Conservation (phyloP, 2,113 vertebrate species). For the Rhinoderma darwinii region DNA sequence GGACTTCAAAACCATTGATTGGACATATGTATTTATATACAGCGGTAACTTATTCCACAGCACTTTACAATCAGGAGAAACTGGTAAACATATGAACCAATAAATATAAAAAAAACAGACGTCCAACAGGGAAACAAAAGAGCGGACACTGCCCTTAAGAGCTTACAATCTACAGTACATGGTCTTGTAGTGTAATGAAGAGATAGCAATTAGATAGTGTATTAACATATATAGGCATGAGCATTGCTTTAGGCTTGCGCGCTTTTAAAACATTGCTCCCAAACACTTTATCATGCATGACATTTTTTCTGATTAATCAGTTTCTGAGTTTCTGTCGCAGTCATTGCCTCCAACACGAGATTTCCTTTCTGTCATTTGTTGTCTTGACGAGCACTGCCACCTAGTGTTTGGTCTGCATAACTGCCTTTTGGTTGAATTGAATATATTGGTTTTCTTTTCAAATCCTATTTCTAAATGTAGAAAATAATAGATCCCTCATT, state of each 20-base stretch:
- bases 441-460: neutral
- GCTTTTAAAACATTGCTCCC: neutral
- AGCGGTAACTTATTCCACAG: neutral
- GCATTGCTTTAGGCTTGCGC: neutral
- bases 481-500: neutral
- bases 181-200: neutral
- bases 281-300: neutral
- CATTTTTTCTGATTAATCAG: neutral
- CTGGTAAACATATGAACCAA: neutral
- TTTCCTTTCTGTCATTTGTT: neutral
- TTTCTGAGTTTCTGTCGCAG: neutral
- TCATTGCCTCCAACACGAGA: neutral
- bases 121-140: neutral
- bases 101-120: too few species aligned
- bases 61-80: neutral
- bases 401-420: slow-evolving; percentile 69
- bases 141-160: neutral
- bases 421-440: neutral
- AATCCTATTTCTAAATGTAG: neutral
- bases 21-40: neutral
- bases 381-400: slow-evolving; percentile 77
- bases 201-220: neutral
- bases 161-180: neutral
- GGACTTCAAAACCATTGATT: neutral
- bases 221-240: neutral